Base-by-base conservation (phyloP, 2,888 invertebrate species). In the Oscheius myriophilus region DNA sequence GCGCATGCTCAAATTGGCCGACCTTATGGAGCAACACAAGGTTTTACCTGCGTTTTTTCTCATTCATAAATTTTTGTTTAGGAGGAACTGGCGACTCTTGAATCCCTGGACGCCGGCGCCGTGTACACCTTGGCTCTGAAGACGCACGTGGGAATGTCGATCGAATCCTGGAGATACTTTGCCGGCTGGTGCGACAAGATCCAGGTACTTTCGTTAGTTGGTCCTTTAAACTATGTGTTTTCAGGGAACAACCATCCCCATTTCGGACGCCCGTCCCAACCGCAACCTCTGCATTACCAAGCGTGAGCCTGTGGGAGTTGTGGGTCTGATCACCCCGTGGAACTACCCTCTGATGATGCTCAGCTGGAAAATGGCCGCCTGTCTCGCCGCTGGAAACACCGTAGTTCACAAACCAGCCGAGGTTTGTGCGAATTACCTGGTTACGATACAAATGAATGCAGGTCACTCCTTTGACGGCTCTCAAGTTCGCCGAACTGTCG, bases 341-440 rank as follows among this genome's bases (percentile, higher is more conserved):
- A 96, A 96, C 88, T 97, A 96, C 87, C 96, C 96, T 0, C 89
- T 97, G 12, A 96, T 97, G 96, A 97, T 96, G 96, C 88, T 96
- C 14, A 93, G 95, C 0, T 96, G 96, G 96, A 96, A 96, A 88
- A 95, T 96, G 94, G 95, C 96, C 0, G 94, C 96, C 2, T 96
- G 96, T 86, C 89, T 96, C 55, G 95, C 96, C 0, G 95, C 96
- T 11, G 96, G 96, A 43, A 96, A 96, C 87, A 95, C 96, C 0
- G 95, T 96, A 0, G 92, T 96, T 0, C 93, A 96, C 87, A 96
- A 96, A 88, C 96, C 96, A 0, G 96, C 96, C 0, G 90, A 89
- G 87, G 89, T 89, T 18, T 7, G 26, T 61, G n/a, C 12, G 12
- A 39, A 21, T 43, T 14, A 26, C 18, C 7, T 1, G n/a, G 11